A percentile compares a stretch with the other conserved stretches of the same genome.
Evolutionary conservation across 2,113 vertebrate species (phyloP).

Genomic region (Saguinus midas): DNA sequence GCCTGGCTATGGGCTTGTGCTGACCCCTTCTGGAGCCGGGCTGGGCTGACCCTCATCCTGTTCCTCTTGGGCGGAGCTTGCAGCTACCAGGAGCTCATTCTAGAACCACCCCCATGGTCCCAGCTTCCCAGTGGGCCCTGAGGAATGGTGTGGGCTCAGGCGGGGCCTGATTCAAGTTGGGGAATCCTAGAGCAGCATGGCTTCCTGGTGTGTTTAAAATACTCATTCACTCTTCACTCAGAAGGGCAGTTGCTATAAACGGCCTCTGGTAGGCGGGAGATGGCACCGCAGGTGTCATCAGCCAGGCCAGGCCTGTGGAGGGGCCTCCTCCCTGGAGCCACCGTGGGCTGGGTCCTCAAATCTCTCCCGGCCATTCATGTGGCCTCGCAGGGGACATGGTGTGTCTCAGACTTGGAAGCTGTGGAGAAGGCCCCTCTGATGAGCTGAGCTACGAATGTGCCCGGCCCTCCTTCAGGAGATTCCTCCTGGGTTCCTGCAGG

Average conservation of each 20-base stretch:
- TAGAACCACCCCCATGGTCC: not conserved
- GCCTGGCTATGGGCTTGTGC: not conserved
- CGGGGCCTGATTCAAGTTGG: not conserved
- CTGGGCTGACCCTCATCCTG: not conserved
- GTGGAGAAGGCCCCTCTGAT: not conserved
- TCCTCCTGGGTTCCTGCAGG: no score
- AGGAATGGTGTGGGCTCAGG: not conserved
- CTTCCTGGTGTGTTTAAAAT: not conserved
- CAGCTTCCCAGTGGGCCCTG: not conserved
- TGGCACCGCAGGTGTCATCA: accelerated
- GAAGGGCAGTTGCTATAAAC: not conserved
- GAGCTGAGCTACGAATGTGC: not conserved
- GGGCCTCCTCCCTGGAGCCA: not conserved
- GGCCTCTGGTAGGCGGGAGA: accelerated
- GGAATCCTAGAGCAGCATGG: not conserved
- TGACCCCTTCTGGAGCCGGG: not conserved
- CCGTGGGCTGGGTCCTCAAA: accelerated
- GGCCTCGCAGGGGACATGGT: not conserved
- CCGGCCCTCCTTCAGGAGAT: no score
- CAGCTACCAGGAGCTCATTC: no score
- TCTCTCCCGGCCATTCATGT: accelerated
- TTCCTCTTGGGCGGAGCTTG: not conserved
- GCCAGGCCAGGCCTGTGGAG: not conserved
- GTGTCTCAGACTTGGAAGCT: not conserved
- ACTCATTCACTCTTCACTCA: not conserved